Evolutionary conservation across 2,113 vertebrate genomes (phyloP).

Genomic region (Hemibagrus wyckioides): DNA sequence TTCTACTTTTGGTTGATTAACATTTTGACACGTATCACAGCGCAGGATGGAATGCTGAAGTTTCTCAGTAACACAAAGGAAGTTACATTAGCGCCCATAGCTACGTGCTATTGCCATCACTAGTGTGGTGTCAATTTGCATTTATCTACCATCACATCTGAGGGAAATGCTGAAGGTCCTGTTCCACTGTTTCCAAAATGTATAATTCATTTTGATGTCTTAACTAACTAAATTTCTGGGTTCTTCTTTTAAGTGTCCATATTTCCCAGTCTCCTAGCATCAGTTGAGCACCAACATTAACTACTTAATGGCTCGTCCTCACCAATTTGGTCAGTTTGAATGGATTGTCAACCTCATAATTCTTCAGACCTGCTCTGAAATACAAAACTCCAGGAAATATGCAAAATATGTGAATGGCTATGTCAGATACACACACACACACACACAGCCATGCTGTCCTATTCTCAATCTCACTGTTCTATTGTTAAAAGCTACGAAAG

Average conservation of each 20-base stretch:
- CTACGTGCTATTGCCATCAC: neutral
- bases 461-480: neutral
- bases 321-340: neutral
- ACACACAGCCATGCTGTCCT: neutral
- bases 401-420: neutral
- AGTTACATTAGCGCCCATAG: neutral
- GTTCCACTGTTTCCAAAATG: neutral
- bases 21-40: neutral
- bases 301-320: neutral
- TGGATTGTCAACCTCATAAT: neutral
- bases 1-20: neutral
- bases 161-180: neutral
- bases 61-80: neutral
- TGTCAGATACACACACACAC: neutral
- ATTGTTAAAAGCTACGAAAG: neutral
- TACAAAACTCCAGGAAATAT: neutral
- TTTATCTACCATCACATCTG: neutral
- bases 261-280: neutral
- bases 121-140: neutral
- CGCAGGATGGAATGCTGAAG: neutral
- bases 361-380: neutral
- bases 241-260: neutral
- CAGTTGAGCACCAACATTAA: neutral
- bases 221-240: neutral
- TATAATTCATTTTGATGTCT: neutral